Conservation (phyloP, 2,888 invertebrate genomes). For the Aricia artaxerxes region DNA sequence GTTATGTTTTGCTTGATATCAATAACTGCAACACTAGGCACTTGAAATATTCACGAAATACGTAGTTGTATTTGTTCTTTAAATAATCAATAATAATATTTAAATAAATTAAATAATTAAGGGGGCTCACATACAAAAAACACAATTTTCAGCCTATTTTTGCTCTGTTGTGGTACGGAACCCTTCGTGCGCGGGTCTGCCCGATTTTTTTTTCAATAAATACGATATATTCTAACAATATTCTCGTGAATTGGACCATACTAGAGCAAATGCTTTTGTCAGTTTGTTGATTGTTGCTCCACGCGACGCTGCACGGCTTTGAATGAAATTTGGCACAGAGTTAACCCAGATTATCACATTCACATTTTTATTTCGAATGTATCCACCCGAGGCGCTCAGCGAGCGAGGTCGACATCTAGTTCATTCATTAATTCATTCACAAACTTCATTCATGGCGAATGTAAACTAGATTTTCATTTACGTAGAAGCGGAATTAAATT, state of each 20-base stretch:
- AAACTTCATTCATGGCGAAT: not conserved
- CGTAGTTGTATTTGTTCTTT: too few relatives aligned
- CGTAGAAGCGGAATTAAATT: not conserved
- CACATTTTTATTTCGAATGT: not conserved
- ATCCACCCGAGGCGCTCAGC: not conserved
- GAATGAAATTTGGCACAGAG: constrained; percentile 1
- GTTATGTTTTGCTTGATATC: too few relatives aligned
- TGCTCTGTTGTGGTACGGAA: too few relatives aligned
- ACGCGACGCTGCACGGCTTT: not conserved
- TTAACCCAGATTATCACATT: not conserved
- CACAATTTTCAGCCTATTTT: too few relatives aligned
- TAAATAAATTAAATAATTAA: too few relatives aligned
- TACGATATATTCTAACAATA: not conserved
- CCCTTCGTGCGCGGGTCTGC: too few relatives aligned
- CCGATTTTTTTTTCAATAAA: not conserved
- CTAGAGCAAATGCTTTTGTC: not conserved
- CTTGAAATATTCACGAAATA: too few relatives aligned
- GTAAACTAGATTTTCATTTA: not conserved
- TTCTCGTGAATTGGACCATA: not conserved
- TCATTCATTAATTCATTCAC: constrained; percentile 7
- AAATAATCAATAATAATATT: too few relatives aligned
- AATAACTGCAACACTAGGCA: too few relatives aligned
- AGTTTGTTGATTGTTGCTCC: not conserved
- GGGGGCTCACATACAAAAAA: too few relatives aligned
- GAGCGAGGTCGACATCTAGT: not conserved